phyloP scores from a whole-genome alignment of 2,797 vertebrate genomes.

The Malurus leucopterus region DNA sequence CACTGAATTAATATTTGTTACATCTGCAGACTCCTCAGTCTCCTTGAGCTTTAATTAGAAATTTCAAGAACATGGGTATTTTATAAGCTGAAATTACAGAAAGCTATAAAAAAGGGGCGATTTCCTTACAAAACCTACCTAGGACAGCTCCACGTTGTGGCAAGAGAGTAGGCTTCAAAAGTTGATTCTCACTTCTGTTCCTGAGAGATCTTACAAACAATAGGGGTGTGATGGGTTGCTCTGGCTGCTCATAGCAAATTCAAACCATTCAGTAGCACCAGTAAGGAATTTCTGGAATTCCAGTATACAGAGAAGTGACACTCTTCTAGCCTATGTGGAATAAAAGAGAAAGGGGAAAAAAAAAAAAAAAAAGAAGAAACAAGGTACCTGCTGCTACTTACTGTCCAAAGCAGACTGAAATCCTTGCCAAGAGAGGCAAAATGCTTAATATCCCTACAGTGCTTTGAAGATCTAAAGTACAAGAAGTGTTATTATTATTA shows the following conservation, averaged over 20 bases:
- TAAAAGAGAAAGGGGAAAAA: background rate
- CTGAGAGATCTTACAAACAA: background rate
- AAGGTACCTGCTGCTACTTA: background rate
- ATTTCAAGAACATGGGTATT: background rate
- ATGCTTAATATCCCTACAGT: background rate
- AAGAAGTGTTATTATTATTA: background rate
- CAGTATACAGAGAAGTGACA: fast-evolving
- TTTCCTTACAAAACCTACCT: background rate
- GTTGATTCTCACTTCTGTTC: background rate
- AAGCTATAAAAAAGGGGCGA: background rate
- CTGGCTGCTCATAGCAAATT: background rate
- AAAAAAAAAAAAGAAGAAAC: too few species aligned
- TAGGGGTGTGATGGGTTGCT: background rate
- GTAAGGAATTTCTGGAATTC: background rate
- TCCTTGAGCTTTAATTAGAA: background rate
- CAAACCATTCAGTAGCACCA: background rate
- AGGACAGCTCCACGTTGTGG: background rate
- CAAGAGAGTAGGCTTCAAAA: background rate
- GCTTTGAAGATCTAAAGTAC: background rate
- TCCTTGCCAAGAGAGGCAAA: background rate
- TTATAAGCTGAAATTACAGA: background rate
- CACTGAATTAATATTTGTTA: background rate
- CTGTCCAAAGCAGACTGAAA: background rate
- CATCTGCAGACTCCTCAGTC: background rate
- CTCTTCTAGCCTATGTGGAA: background rate